phyloP scores from a whole-genome alignment of 2,113 vertebrate genomes.

The Brienomyrus brachyistius region DNA sequence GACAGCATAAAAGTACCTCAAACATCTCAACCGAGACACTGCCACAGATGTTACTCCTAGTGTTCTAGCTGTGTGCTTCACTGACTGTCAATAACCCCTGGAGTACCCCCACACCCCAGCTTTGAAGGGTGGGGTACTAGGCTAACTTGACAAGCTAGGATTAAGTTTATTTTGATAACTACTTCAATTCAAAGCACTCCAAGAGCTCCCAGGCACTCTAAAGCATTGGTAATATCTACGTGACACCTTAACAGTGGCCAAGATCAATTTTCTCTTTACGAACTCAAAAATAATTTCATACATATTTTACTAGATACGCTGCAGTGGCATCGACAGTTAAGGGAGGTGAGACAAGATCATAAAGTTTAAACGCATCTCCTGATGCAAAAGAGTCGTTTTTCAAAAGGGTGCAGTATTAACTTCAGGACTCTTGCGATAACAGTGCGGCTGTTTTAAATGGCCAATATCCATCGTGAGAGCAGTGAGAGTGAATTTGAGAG shows the following conservation, averaged over 20 bases:
- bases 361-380: background rate
- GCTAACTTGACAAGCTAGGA: background rate
- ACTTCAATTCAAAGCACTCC: background rate
- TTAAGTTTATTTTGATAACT: background rate
- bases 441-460: background rate
- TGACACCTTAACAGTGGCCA: background rate
- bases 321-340: background rate
- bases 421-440: background rate
- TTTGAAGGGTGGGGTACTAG: background rate
- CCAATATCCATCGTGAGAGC: background rate
- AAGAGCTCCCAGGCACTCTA: background rate
- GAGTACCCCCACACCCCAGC: background rate
- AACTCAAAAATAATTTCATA: background rate
- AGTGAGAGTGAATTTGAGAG: background rate
- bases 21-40: background rate
- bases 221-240: background rate
- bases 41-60: background rate
- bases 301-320: background rate
- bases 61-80: background rate
- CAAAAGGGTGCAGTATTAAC: background rate
- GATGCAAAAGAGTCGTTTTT: background rate
- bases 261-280: background rate
- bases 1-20: background rate
- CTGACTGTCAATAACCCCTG: background rate
- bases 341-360: constrained; percentile 4